phyloP scores from a whole-genome alignment of 2,888 invertebrate species.

The Acanthosepion esculentum region DNA sequence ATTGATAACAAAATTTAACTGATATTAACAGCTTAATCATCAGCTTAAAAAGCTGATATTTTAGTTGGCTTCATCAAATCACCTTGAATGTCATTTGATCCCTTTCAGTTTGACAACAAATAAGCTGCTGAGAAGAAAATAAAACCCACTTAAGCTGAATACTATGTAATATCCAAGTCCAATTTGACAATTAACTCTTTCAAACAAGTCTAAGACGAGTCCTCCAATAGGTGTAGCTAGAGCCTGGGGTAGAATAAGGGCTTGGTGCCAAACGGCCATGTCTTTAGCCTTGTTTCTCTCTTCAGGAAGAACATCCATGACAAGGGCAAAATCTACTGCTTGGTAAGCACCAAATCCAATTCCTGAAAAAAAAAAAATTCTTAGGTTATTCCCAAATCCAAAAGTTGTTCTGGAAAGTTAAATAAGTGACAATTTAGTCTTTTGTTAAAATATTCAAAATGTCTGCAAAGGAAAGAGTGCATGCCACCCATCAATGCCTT shows the following conservation, averaged over 20 bases:
- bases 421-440: too few species aligned
- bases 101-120: constrained; percentile 69
- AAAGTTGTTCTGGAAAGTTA: too few species aligned
- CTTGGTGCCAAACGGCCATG: constrained; percentile 74
- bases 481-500: too few species aligned
- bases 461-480: too few species aligned
- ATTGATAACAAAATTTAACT: too few species aligned
- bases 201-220: constrained; percentile 71
- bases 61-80: too few species aligned
- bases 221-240: constrained; percentile 73
- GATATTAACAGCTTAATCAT: too few species aligned
- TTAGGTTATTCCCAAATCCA: too few species aligned
- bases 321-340: constrained; percentile 73
- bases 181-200: constrained; percentile 70
- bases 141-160: constrained; percentile 69
- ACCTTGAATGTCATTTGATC: constrained; percentile 56
- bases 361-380: constrained; percentile 57
- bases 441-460: too few species aligned
- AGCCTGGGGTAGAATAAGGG: constrained; percentile 73
- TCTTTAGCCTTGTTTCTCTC: constrained; percentile 72
- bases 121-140: constrained; percentile 70
- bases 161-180: constrained; percentile 74
- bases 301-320: constrained; percentile 73
- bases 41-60: too few species aligned
- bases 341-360: constrained; percentile 72